Evolutionary conservation across 37 sponge, comb jelly and placozoan species (phyloP).

Genomic region (Beroe ovata): DNA sequence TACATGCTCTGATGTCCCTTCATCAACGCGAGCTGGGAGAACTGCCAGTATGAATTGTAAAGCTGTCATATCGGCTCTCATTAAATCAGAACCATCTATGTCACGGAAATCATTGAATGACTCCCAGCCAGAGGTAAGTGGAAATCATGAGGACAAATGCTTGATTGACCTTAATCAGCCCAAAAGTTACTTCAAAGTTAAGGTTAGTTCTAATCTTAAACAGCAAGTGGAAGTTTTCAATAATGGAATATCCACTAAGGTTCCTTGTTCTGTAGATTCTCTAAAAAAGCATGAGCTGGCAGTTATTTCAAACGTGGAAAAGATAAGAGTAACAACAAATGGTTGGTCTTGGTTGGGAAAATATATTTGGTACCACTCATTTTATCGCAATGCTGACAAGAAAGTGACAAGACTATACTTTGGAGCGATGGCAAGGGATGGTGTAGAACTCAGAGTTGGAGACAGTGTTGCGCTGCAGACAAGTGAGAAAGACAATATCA

Average conservation of each 20-base stretch:
- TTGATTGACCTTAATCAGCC: neutral
- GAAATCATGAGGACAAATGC: neutral
- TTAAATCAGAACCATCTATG: neutral
- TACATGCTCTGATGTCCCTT: neutral
- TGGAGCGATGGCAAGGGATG: constrained; percentile 40
- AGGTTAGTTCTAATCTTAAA: neutral
- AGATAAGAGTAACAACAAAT: constrained; percentile 22
- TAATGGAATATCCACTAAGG: constrained; percentile 1
- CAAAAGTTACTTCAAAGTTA: constrained; percentile 42
- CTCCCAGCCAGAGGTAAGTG: neutral
- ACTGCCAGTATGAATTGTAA: constrained; percentile 54
- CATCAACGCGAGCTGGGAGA: constrained; percentile 1
- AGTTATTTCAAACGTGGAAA: neutral
- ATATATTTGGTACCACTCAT: neutral
- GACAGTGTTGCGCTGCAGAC: constrained; percentile 59
- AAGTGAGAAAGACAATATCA: neutral
- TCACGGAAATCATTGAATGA: neutral
- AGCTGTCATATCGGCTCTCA: constrained; percentile 55
- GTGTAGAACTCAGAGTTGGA: constrained; percentile 52
- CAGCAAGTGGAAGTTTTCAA: constrained; percentile 11
- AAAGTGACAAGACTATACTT: constrained; percentile 21
- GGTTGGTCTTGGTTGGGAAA: constrained; percentile 50
- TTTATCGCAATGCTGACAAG: neutral
- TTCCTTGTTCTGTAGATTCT: neutral
- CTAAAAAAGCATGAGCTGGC: constrained; percentile 4